Conservation (phyloP, 2,797 vertebrate species). For the Artibeus lituratus region DNA sequence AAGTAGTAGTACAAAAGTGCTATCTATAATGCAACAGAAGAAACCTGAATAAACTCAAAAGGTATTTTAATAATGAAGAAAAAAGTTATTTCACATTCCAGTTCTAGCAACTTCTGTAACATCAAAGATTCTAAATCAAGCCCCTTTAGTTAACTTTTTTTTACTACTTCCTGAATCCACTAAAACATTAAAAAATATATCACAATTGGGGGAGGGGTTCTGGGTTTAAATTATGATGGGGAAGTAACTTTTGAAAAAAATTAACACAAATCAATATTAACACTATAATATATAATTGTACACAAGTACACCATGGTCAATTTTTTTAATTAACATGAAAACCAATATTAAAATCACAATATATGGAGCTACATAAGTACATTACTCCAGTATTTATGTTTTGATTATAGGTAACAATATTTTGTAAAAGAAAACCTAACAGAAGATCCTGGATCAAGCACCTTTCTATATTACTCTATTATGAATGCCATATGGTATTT, state of each 20-base stretch:
- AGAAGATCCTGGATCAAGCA: not conserved
- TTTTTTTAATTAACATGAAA: not conserved
- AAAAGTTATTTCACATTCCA: not conserved
- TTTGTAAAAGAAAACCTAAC: not conserved
- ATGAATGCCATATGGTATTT: not conserved
- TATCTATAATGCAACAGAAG: not conserved
- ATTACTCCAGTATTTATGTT: not conserved
- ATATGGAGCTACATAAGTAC: not conserved
- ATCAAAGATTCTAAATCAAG: not conserved
- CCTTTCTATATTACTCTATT: not conserved
- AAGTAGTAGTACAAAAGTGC: not conserved
- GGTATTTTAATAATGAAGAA: not conserved
- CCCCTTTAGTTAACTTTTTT: not conserved
- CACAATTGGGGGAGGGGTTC: not conserved
- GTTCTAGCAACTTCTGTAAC: not conserved
- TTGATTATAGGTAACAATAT: not conserved
- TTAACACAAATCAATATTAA: not conserved
- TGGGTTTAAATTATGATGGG: not conserved
- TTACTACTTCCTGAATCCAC: not conserved
- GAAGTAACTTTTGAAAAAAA: not conserved
- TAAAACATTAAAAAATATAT: conserved; percentile 12
- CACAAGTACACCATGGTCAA: not conserved
- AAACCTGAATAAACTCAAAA: not conserved
- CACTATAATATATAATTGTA: not conserved
- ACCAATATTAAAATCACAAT: not conserved